These are phyloP conservation scores for Otis tarda DNA, from an alignment of 2,113 vertebrate species.

Conservation along the genomic window DNA sequence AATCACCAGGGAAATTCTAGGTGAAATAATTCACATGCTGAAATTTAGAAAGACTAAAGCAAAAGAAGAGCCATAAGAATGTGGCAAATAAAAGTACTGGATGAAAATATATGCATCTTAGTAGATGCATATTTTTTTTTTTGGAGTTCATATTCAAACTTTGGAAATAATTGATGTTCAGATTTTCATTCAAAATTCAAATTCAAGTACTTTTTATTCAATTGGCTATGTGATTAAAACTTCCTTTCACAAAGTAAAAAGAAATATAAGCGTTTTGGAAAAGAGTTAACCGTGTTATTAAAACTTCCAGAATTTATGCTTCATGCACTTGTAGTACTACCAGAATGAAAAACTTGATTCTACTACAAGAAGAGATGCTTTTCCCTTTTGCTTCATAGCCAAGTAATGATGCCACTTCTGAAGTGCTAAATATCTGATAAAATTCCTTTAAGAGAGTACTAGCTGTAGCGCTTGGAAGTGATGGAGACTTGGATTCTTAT, in stretches of 20 bases:
- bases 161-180: not conserved
- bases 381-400: not conserved
- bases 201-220: not conserved
- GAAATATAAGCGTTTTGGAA: not conserved
- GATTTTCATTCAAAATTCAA: not conserved
- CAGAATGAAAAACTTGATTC: not conserved
- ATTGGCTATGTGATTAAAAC: not conserved
- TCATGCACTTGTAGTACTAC: not conserved
- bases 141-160: not conserved
- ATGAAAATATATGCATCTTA: not conserved
- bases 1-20: slow-evolving; percentile 12
- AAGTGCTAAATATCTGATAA: not conserved
- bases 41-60: not conserved
- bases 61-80: not conserved
- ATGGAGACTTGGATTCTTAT: not conserved
- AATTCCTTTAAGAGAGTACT: not conserved
- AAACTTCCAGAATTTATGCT: not conserved
- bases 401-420: not conserved
- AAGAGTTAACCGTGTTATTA: not conserved
- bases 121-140: not conserved
- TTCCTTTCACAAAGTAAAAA: not conserved
- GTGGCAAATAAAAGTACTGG: not conserved
- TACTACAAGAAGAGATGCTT: not conserved
- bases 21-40: not conserved
- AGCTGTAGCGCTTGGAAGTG: not conserved